Percentiles rank a stretch among this genome's conserved stretches.
phyloP scores from a whole-genome alignment of 2,797 vertebrate species.

The Karalla daura region DNA sequence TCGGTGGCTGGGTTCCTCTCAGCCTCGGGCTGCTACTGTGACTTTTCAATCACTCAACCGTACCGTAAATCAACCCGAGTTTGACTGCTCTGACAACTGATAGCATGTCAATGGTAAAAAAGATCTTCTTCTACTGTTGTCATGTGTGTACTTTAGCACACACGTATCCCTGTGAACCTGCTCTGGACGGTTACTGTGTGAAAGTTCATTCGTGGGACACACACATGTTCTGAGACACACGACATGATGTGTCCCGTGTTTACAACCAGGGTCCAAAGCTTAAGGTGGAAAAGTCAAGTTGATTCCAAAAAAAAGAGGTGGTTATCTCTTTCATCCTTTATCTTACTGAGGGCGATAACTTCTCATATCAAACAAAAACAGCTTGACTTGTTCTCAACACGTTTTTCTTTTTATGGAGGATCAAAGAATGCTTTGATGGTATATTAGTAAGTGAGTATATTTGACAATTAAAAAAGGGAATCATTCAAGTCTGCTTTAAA shows the following conservation, averaged over 20 bases:
- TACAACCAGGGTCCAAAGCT: slow-evolving; percentile 28
- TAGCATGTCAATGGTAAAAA: neutral
- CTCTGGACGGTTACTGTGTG: neutral
- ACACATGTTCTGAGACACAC: neutral
- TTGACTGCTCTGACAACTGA: neutral
- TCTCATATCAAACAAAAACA: too few species aligned
- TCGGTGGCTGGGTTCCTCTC: too few species aligned
- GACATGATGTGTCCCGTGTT: slow-evolving; percentile 2
- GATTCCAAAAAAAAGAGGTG: neutral
- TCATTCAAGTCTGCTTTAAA: too few species aligned
- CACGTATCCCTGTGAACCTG: neutral
- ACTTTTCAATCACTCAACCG: too few species aligned
- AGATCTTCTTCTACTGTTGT: neutral
- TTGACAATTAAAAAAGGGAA: too few species aligned
- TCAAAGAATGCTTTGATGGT: too few species aligned
- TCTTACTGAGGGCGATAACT: neutral
- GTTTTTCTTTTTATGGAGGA: too few species aligned
- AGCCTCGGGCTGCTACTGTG: too few species aligned
- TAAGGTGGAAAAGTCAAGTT: neutral
- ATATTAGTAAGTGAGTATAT: too few species aligned
- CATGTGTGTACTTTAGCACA: neutral
- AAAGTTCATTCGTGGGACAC: neutral
- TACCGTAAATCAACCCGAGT: too few species aligned
- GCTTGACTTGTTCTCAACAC: too few species aligned
- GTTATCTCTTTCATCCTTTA: neutral